phyloP scores from a whole-genome alignment of 2,888 invertebrate genomes.

The Agonopterix arenella region DNA sequence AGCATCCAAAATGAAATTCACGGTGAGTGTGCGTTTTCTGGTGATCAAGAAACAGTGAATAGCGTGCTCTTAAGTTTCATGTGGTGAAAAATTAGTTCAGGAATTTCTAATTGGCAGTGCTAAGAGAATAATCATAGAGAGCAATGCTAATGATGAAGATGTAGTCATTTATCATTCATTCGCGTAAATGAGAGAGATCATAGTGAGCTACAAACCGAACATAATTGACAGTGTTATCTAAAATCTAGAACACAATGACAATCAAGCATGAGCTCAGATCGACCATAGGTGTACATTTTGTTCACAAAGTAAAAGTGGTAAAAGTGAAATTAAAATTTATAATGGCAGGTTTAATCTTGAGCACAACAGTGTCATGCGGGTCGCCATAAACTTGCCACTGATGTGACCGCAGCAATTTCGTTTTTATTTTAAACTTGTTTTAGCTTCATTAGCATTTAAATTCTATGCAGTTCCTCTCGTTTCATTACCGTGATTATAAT shows the following conservation, averaged over 20 bases:
- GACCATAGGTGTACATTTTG: constrained; percentile 2
- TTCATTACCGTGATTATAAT: background rate
- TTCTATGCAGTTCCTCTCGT: background rate
- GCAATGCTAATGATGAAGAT: background rate
- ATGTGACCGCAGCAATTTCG: constrained; percentile 30
- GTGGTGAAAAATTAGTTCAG: background rate
- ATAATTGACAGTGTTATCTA: constrained; percentile 1
- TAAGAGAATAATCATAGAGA: background rate
- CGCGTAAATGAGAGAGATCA: background rate
- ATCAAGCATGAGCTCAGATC: constrained; percentile 4
- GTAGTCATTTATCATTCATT: background rate
- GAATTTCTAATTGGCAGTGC: constrained; percentile 2
- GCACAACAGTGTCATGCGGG: constrained; percentile 52
- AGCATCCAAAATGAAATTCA: constrained; percentile 70
- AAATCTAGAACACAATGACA: background rate
- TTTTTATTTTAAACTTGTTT: constrained; percentile 41
- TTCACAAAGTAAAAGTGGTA: constrained; percentile 55
- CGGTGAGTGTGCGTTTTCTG: constrained; percentile 64
- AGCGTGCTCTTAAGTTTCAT: background rate
- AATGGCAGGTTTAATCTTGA: constrained; percentile 58
- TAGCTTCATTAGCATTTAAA: constrained; percentile 7
- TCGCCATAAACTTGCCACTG: constrained; percentile 38
- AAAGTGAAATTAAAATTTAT: constrained; percentile 67
- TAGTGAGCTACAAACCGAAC: background rate
- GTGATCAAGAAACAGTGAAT: background rate